Evolutionary conservation across 2,797 vertebrate species (phyloP), one percentile per base, ranked within the genome.

Genomic region (Tympanoctomys barrerae): DNA sequence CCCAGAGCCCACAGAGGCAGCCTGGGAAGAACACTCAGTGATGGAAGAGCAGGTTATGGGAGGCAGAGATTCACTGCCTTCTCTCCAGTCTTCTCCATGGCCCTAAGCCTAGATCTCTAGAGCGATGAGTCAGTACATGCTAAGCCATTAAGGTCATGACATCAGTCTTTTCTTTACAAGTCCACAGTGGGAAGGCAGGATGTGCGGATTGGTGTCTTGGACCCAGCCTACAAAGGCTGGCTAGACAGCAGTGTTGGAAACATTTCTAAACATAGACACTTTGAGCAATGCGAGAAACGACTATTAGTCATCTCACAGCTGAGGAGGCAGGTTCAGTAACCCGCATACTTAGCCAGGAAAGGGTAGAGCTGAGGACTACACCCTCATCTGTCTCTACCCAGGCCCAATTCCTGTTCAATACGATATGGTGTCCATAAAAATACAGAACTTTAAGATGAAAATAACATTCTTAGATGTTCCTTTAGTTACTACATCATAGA

Each of bases 111-210:
- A 96, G 73, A 89, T 80, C 42, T 81, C 95, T 13, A 31, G 81
- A 95, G 61, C 14, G 81, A 94, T 91, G 91, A 96, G 71, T 97
- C 87, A 95, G 19, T 26, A 52, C 33, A n/a, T 71, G 81, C 77
- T 95, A 42, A 96, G 84, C 91, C 77, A 42, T n/a, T 24, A 21
- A 87, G 59, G 64, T 16, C 21, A 59, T 89, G 75, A 90, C 61
- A 31, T 92, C 87, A 73, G 70, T 14, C 21, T 64, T 73, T 73
- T 79, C 82, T 84, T 80, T 49, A 88, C 36, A 70, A 79, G 62
- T 75, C 78, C 26, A 70, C 68, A 70, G 18, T 39, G 33, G 49
- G 59, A 16, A 42, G 39, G 4, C 0, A 6, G 78, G 39, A 54
- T 12, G 28, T 87, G 12, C 8, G 89, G 46, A 91, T 52, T 77